phyloP scores from a whole-genome alignment of 2,888 invertebrate species.

The Amorpha juglandis region DNA sequence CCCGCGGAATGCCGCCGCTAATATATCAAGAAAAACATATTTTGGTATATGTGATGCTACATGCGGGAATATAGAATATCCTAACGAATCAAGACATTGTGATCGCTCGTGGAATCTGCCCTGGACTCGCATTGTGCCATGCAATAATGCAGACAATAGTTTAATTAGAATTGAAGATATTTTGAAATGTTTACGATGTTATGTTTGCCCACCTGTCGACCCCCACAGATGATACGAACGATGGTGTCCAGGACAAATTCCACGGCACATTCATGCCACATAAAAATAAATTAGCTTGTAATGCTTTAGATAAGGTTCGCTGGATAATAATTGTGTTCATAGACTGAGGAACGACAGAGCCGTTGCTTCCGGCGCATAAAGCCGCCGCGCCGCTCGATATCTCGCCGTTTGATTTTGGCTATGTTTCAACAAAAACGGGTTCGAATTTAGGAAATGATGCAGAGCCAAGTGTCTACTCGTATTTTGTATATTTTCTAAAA shows the following conservation, averaged over 20 bases:
- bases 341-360: conserved; percentile 68
- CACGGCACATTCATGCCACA: conserved; percentile 79
- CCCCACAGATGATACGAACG: conserved; percentile 37
- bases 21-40: conserved; percentile 84
- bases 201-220: conserved; percentile 33
- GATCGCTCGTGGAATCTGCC: conserved; percentile 70
- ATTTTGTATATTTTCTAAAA: conserved; percentile 73
- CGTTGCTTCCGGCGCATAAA: conserved; percentile 31
- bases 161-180: conserved; percentile 14
- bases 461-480: conserved; percentile 46
- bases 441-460: conserved; percentile 17
- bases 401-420: conserved; percentile 23
- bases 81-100: conserved; percentile 67
- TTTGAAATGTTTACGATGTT: conserved; percentile 8
- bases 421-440: conserved; percentile 26
- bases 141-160: conserved; percentile 39
- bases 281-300: conserved; percentile 81
- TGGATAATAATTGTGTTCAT: conserved; percentile 83
- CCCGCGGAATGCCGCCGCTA: conserved; percentile 64
- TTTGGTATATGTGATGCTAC: conserved; percentile 83
- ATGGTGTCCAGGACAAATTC: conserved; percentile 68
- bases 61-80: conserved; percentile 71
- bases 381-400: conserved; percentile 6
- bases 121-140: conserved; percentile 56
- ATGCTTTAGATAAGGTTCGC: conserved; percentile 83